A percentile compares a stretch with the other conserved stretches of the same genome.
Evolutionary conservation across 2,797 vertebrate species (phyloP).

Genomic region (Podarcis lilfordi): DNA sequence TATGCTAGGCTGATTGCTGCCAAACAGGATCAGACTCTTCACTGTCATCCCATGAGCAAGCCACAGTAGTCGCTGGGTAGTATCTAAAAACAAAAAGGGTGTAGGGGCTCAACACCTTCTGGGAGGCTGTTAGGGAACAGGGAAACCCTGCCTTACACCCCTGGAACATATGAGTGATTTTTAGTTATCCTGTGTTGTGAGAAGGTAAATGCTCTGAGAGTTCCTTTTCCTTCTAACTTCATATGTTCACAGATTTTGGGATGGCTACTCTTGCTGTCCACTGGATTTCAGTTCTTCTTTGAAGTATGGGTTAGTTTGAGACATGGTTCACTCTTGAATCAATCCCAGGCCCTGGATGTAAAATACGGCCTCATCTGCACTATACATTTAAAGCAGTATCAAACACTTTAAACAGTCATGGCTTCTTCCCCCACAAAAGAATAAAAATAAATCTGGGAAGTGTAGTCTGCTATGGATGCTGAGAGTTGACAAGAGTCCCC

Average conservation of each 20-base stretch:
- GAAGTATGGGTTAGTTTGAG: too few species aligned
- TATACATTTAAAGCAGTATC: too few species aligned
- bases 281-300: too few species aligned
- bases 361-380: too few species aligned
- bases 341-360: too few species aligned
- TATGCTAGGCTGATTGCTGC: background rate
- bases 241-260: background rate
- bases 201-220: background rate
- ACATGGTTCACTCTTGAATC: too few species aligned
- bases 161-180: background rate
- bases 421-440: too few species aligned
- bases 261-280: too few species aligned
- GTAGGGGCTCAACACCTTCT: background rate
- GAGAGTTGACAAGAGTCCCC: too few species aligned
- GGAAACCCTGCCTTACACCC: background rate
- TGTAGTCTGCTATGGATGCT: too few species aligned
- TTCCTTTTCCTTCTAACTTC: background rate
- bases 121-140: background rate
- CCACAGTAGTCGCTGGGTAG: background rate
- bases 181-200: background rate
- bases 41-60: background rate
- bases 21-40: background rate
- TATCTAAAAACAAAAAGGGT: background rate
- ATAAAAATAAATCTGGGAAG: too few species aligned
- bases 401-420: too few species aligned